Base-by-base conservation (phyloP, 2,888 invertebrate genomes). In the Exocentrus adspersus region DNA sequence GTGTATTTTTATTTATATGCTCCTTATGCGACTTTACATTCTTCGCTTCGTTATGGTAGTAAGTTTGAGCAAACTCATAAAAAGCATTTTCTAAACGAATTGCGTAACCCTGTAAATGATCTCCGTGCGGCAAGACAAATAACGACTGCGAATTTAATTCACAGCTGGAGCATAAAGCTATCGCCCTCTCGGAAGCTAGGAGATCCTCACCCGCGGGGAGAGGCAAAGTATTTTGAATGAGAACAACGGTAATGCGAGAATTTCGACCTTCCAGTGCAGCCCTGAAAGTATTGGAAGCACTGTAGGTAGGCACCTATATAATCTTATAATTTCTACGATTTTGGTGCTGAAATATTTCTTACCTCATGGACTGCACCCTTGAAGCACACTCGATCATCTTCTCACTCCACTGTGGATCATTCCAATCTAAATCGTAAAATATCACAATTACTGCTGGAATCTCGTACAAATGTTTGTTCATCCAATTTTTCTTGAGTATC, bases 381-480 rank as follows among this genome's bases (percentile, higher is more conserved):
- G 93, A 93, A 6, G 95, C 93, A 83, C 97, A 97, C 81, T 97
- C 97, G 75, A 94, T 90, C 78, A 95, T 94, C 79, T 94, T 97
- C 73, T 98, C 98, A 72, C 92, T 92, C 97, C 98, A 98, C 68
- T 91, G 88, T 0, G 88, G 86, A 83, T 98, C 97, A 80, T 95
- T 94, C 98, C 98, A 99, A 83, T 98, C 98, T 79, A 98, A 88
- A 78, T 99, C 98, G 81, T 94, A 95, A 83, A 98, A 99, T 66
- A 97, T 88, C 1, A 97, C 96, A 20, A 96, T 91, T 0, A 98
- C 92, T 1, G 98, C 92, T 6, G 99, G 98, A 68, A 98, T 87
- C 61, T 92, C 87, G 71, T 92, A 90, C 32, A 96, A 86, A 79
- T 98, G 95, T 82, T 99, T 99, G 53, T 90, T 87, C 86, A 98